Base-by-base conservation (phyloP, 2,797 vertebrate species). In the Balearica regulorum region DNA sequence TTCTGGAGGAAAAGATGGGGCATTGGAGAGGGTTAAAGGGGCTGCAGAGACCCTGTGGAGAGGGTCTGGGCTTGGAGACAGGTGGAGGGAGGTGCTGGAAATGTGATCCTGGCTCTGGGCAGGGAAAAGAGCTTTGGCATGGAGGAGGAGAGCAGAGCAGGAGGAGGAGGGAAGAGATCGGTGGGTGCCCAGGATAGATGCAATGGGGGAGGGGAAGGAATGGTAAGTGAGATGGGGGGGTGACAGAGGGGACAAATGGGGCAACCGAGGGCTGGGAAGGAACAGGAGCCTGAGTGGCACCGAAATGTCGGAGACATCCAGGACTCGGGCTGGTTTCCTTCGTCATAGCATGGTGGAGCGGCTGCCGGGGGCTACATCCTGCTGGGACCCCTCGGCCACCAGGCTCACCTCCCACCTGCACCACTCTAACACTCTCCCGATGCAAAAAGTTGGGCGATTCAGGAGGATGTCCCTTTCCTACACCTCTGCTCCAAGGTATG, bases 61-160 rank as follows among this genome's bases (percentile, higher is more conserved):
- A 73, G 13, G 61, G 3, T 43, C 43, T 15, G 55, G 71, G 18
- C 39, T 33, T 6, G 57, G 51, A 22, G 65, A 95, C 94, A 96
- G 94, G 84, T 95, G 94, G 84, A 87, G 60, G 87, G 84, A 91
- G 90, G 92, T 10, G 95, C 51, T 87, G 78, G 95, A 91, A 95
- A 96, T 2, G 13, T 11, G 78, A 96, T 93, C 87, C 43, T 4
- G 70, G 79, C 13, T 24, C 44, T 4, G 58, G 72, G 73, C 60
- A 81, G 65, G 51, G 78, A 65, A 35, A 82, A 70, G 19, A n/a
- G 7, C 12, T 75, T 83, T 94, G 93, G 89, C 87, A 79, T 14
- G 0, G 43, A 3, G 61, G 28, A 35, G 37, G 26, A 53, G 46
- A 64, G 90, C 84, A 64, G 76, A 90, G 62, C 39, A 10, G 3